Evolutionary conservation across 2,888 invertebrate genomes (phyloP), one percentile per base, ranked within the genome.

Genomic region (Eilema griseolum): DNA sequence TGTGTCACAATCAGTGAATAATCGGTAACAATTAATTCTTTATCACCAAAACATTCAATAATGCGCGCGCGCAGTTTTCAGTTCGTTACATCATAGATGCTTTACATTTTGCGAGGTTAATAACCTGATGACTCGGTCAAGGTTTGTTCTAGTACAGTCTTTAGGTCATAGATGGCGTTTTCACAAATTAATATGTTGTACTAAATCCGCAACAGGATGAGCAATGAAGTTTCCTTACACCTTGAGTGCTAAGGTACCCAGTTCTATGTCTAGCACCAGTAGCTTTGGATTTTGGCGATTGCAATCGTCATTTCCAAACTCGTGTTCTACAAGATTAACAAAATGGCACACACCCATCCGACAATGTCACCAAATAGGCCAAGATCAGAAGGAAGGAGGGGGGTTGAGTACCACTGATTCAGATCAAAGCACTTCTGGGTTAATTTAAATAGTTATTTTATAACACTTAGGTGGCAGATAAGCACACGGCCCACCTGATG

Each of bases 151-250:
- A 79, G 75, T 84, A 14, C 57, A 16, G 23, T 0, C 11, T 1
- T 33, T 63, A 64, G 67, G 61, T 20, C 33, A 72, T 72, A 84
- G 83, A 79, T 84, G 84, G 72, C 81, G 72, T 12, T 23, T 41
- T 59, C 5, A 20, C 23, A n/a, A 59, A 63, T 28, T 14, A 68
- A 12, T 24, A 28, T 16, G 24, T 8, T 23, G 14, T 28, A 23
- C 2, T 46, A 24, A 62, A 56, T 86, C 69, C 12, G 66, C 90
- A 46, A 92, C 92, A 71, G 87, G 92, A 71, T 97, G 97, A 83
- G 97, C 97, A 46, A 98, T 98, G 98, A 98, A 97, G 92, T 99
- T 95, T 91, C 98, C 98, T 0, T 98, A 98, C 95, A 98, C 98
- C 0, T 93, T 97, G 73, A 90, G 97, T 8, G 98, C 98, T 0